These are phyloP conservation scores for Sphaerophoria rueppellii DNA, from an alignment of 2,888 invertebrate species.

Conservation along the genomic window DNA sequence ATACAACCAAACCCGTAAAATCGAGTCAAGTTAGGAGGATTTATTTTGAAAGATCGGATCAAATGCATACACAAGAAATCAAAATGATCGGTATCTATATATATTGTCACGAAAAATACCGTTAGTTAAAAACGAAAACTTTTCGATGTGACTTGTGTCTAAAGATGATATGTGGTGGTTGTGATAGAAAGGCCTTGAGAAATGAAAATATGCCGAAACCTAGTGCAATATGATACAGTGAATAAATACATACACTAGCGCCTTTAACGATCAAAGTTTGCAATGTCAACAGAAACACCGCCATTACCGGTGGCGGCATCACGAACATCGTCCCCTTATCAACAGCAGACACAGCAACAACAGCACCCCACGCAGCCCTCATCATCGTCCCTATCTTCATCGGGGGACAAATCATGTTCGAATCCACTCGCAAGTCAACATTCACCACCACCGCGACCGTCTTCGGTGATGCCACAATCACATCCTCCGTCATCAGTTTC, in stretches of 20 bases:
- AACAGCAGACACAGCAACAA: constrained; percentile 52
- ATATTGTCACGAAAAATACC: constrained; percentile 52
- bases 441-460: constrained; percentile 62
- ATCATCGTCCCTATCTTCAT: constrained; percentile 32
- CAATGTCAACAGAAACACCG: constrained; percentile 76
- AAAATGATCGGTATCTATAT: constrained; percentile 49
- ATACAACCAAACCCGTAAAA: constrained; percentile 13
- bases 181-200: constrained; percentile 21
- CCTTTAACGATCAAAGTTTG: constrained; percentile 34
- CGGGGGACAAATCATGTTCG: constrained; percentile 51
- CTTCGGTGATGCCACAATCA: constrained; percentile 71
- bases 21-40: not conserved
- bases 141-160: constrained; percentile 53
- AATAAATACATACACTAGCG: constrained; percentile 33
- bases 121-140: constrained; percentile 29
- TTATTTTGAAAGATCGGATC: constrained; percentile 48
- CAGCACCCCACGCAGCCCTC: constrained; percentile 39
- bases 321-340: constrained; percentile 58
- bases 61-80: constrained; percentile 57
- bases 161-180: constrained; percentile 18
- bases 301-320: constrained; percentile 71
- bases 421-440: constrained; percentile 56
- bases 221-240: constrained; percentile 68
- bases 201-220: constrained; percentile 67
- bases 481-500: constrained; percentile 42